A percentile compares a stretch with the other conserved stretches of the same genome.
These are phyloP conservation scores for Nomada lathburiana DNA, from an alignment of 2,888 invertebrate genomes.

Conservation along the genomic window DNA sequence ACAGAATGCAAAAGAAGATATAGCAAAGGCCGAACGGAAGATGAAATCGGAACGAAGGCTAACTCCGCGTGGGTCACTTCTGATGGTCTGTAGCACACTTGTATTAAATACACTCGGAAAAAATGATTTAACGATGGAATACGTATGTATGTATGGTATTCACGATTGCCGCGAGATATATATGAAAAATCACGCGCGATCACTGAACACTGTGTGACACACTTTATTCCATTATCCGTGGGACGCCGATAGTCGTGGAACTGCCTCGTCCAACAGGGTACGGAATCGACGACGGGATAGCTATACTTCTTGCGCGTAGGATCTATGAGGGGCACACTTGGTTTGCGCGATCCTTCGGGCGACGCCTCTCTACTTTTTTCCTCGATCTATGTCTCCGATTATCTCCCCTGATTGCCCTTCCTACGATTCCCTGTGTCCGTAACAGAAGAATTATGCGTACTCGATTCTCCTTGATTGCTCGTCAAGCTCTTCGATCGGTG, in stretches of 20 bases:
- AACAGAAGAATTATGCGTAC: neutral
- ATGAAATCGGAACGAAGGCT: constrained; percentile 13
- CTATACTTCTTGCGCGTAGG: constrained; percentile 47
- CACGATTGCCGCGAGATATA: constrained; percentile 41
- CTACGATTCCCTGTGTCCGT: too few relatives aligned
- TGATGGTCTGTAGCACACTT: constrained; percentile 49
- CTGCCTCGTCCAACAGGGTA: constrained; percentile 53
- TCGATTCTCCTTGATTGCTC: neutral
- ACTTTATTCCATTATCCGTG: constrained; percentile 73
- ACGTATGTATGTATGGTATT: constrained; percentile 32
- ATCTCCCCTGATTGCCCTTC: neutral
- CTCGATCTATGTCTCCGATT: constrained; percentile 8
- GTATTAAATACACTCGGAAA: constrained; percentile 47
- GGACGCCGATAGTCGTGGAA: constrained; percentile 61
- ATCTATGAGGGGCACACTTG: constrained; percentile 42
- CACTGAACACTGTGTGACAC: constrained; percentile 70
- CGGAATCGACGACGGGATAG: constrained; percentile 38
- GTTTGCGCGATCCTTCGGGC: constrained; percentile 39
- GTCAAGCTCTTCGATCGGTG: neutral
- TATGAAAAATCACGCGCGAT: constrained; percentile 60
- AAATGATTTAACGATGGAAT: neutral
- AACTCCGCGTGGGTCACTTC: constrained; percentile 40
- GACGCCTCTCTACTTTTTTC: constrained; percentile 39
- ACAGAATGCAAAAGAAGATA: constrained; percentile 1
- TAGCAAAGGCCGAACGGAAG: neutral